A percentile compares a stretch with the other conserved stretches of the same genome.
phyloP scores from a whole-genome alignment of 2,888 invertebrate species.

The Drosophila mercatorum region DNA sequence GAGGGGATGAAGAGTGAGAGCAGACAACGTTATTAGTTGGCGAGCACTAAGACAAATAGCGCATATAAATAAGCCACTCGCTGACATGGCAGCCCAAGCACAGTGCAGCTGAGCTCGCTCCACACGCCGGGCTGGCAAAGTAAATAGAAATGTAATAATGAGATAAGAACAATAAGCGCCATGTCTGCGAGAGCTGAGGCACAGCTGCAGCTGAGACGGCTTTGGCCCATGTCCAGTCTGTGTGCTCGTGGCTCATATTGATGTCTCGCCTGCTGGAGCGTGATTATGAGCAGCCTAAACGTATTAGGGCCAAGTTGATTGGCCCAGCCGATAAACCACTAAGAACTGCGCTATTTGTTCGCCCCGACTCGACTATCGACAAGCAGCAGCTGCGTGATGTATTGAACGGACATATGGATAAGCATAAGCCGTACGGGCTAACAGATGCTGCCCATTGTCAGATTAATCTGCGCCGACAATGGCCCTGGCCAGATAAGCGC shows the following conservation, averaged over 20 bases:
- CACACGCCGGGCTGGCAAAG: constrained; percentile 38
- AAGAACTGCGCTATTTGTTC: constrained; percentile 65
- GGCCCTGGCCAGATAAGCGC: constrained; percentile 18
- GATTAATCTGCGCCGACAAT: constrained; percentile 57
- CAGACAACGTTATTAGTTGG: constrained; percentile 68
- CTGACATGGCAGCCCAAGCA: constrained; percentile 44
- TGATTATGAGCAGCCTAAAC: constrained; percentile 76
- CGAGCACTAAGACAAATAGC: constrained; percentile 71
- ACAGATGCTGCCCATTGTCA: constrained; percentile 51
- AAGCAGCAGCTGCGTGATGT: constrained; percentile 37
- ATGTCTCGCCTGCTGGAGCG: constrained; percentile 63
- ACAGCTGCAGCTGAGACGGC: constrained; percentile 20
- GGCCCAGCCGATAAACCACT: constrained; percentile 45
- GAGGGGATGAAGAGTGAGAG: not conserved
- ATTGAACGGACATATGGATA: constrained; percentile 58
- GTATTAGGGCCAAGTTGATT: constrained; percentile 66
- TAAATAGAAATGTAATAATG: constrained; percentile 77
- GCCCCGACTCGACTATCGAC: constrained; percentile 14
- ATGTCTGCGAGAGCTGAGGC: constrained; percentile 23
- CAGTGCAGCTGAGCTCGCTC: constrained; percentile 3
- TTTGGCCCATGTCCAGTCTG: constrained; percentile 12
- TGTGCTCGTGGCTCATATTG: constrained; percentile 47
- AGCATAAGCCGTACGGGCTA: constrained; percentile 48
- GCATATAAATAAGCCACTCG: constrained; percentile 72
- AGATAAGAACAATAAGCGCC: constrained; percentile 75